Base-by-base conservation (phyloP, 2,113 vertebrate genomes). In the Narcine bancroftii region DNA sequence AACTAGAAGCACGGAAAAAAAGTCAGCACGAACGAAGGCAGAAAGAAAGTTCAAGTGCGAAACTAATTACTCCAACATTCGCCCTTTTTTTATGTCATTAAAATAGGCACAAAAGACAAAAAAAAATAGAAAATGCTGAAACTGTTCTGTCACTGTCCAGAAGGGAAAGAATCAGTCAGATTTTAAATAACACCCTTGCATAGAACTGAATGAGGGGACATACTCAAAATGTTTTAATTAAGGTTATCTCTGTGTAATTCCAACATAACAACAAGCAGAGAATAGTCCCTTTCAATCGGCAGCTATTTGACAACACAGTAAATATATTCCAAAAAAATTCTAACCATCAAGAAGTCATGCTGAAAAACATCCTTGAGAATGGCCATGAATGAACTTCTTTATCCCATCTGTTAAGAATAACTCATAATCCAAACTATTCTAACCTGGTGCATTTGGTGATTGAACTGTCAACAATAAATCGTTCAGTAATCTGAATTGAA, bases 1-100 rank as follows among this genome's bases (percentile, higher is more conserved):
- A 87, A 87, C 81, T 87, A 60, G 17, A 87, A n/a, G 21, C n/a
- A 87, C 3, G 60, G n/a, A 36, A 87, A 60, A 87, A 87, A 13
- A 81, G 5, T 39, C 9, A 2, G 53, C 5, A 60, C 33, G 33
- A 83, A 33, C 26, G 50, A 53, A 77, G 50, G 0, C 6, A 60
- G 56, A 33, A 87, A 87, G 9, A 6, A 63, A 87, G 15, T 36
- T 15, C 1, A 60, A 36, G 53, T 60, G 33, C 13, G 33, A 21
- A 36, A 21, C 56, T 87, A 87, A 36, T 19, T 19, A 60, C 17
- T 9, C 47, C 53, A 39, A 60, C 53, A 24, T 87, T 3, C 60
- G 53, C 15, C 53, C 26, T n/a, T 83, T 83, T 83, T 83, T 60
- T 87, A 33, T 60, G 36, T 60, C 26, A 53, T 26, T 36, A 87